Evolutionary conservation across 2,113 vertebrate genomes (phyloP), one percentile per base, ranked within the genome.

Genomic region (Alexandromys fortis): DNA sequence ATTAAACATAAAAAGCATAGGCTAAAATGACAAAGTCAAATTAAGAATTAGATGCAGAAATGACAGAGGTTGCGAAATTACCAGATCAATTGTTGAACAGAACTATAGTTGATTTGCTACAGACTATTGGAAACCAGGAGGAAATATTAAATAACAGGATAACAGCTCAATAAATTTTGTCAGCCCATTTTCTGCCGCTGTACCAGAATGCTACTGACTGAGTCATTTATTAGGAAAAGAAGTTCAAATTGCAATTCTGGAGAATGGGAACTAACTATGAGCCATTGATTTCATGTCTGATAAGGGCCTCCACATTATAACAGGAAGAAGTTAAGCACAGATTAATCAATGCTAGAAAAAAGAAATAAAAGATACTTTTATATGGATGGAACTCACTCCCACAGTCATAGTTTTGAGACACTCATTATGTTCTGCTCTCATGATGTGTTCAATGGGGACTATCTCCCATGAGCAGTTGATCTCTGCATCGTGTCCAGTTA

Each of bases 361-460:
- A 3, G 7, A 4, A 16, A 12, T 45, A 21, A 65, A 47, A 9
- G 24, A 8, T 0, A 42, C 24, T 93, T 11, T 67, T 7, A 17
- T 1, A 26, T 35, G 78, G 5, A 16, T 2, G 5, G 52, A 28
- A n/a, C 55, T 61, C 21, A 33, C 0, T 38, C 8, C 4, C 16
- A 14, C 9, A 24, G 7, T 1, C 38, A 11, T 5, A 4, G 13
- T 22, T 7, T 55, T 22, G 73, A 49, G 3, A 9, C 17, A 7
- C 7, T 68, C 24, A 86, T 14, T n/a, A 13, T 45, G 4, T 16
- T 52, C 33, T 33, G 1, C 21, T 26, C 4, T 26, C 28, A 42
- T 12, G 12, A 68, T 5, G 8, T 26, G 9, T 17, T 38, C 45
- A 65, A 26, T 30, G 5, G 35, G 17, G 11, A 0, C 63, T 1